Percentiles rank a stretch among this genome's conserved stretches.
These are phyloP conservation scores for Tiliqua scincoides DNA, from an alignment of 2,113 vertebrate species.

Conservation along the genomic window DNA sequence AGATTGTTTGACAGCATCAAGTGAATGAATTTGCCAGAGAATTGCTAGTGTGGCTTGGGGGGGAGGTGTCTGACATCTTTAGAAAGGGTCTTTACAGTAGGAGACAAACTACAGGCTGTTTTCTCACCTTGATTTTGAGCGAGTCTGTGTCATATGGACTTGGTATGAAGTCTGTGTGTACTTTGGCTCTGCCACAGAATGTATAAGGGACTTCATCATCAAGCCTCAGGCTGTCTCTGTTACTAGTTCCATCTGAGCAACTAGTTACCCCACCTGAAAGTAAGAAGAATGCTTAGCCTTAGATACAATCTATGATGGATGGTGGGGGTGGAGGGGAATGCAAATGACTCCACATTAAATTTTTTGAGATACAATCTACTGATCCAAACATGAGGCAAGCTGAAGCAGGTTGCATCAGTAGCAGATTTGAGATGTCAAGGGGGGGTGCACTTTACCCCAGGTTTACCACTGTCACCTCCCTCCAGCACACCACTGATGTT, in stretches of 20 bases:
- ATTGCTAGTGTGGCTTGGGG: neutral
- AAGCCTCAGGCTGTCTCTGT: slow-evolving; percentile 87
- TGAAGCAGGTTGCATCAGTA: neutral
- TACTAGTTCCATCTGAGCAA: slow-evolving; percentile 86
- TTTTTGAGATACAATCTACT: neutral
- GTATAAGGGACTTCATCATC: slow-evolving; percentile 82
- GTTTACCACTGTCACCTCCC: no score
- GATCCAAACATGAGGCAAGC: no score
- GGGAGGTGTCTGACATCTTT: neutral
- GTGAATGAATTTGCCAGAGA: neutral
- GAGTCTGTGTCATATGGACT: slow-evolving; percentile 94
- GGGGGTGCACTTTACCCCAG: no score
- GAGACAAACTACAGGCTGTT: neutral
- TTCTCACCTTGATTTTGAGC: slow-evolving; percentile 90
- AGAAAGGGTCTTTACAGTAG: neutral
- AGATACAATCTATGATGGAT: neutral
- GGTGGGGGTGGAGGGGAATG: neutral
- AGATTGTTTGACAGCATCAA: neutral
- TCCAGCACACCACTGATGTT: no score
- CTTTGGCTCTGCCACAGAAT: slow-evolving; percentile 88
- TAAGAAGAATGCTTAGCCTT: slow-evolving; percentile 15
- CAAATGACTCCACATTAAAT: neutral
- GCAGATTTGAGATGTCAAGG: no score
- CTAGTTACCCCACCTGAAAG: slow-evolving; percentile 89
- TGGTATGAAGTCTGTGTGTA: slow-evolving; percentile 91